A percentile compares a stretch with the other conserved stretches of the same genome.
Conservation (phyloP, 2,888 invertebrate genomes). For the Athalia circularis region DNA sequence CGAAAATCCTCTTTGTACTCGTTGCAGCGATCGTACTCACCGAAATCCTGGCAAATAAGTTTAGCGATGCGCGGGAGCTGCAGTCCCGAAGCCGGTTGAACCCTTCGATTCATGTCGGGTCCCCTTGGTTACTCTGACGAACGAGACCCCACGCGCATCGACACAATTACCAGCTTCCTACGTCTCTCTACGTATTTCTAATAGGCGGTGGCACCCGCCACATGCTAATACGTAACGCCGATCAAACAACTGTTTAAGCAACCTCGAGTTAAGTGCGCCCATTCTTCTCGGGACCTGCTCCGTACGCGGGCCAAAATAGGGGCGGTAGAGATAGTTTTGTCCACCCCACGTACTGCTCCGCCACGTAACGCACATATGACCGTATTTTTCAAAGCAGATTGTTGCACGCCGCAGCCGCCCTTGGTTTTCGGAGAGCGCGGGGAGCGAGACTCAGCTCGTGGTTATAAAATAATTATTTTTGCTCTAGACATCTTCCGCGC, state of each 20-base stretch:
- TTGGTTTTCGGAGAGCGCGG: no score
- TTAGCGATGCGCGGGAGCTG: constrained; percentile 8
- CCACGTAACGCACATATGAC: no score
- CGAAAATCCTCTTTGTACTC: constrained; percentile 42
- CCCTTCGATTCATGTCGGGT: constrained; percentile 12
- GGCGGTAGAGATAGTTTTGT: constrained; percentile 23
- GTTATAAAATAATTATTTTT: no score
- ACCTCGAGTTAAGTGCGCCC: constrained; percentile 71
- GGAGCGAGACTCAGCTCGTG: no score
- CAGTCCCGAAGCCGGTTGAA: neutral
- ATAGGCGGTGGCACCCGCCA: constrained; percentile 72
- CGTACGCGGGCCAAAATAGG: constrained; percentile 32
- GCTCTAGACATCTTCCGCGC: no score
- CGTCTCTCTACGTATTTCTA: constrained; percentile 54
- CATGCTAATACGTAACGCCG: constrained; percentile 73
- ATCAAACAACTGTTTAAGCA: constrained; percentile 73
- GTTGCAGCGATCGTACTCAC: constrained; percentile 7
- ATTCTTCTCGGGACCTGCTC: constrained; percentile 57
- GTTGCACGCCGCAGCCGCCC: no score
- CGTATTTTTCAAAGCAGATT: no score
- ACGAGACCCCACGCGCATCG: constrained; percentile 26
- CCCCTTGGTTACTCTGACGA: constrained; percentile 34
- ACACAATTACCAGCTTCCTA: constrained; percentile 26
- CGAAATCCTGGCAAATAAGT: constrained; percentile 41
- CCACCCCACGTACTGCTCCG: neutral